phyloP scores from a whole-genome alignment of 2,888 invertebrate species.

The Stenotaenia linearis region DNA sequence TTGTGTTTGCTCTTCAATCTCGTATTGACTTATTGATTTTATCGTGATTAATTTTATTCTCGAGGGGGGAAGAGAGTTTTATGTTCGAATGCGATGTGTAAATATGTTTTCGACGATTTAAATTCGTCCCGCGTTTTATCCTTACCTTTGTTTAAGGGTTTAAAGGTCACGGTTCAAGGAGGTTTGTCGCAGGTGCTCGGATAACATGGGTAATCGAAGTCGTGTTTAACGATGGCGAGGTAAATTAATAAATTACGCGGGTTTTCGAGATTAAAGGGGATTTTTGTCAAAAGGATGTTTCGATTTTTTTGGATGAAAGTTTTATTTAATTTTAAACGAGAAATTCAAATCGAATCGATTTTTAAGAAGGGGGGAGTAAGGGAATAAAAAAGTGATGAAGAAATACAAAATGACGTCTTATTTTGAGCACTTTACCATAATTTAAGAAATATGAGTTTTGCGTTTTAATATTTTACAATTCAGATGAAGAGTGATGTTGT shows the following conservation, averaged over 20 bases:
- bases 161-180: not conserved
- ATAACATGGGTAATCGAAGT: not conserved
- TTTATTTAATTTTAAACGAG: too few relatives aligned
- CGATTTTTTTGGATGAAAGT: too few relatives aligned
- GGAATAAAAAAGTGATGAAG: too few relatives aligned
- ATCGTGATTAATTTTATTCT: not conserved
- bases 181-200: not conserved
- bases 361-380: too few relatives aligned
- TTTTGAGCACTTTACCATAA: too few relatives aligned
- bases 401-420: too few relatives aligned
- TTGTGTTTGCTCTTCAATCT: not conserved
- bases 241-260: not conserved
- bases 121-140: not conserved
- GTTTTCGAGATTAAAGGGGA: too few relatives aligned
- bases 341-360: too few relatives aligned
- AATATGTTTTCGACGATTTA: not conserved
- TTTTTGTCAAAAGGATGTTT: too few relatives aligned
- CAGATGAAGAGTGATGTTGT: not conserved
- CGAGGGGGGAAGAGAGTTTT: not conserved
- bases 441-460: not conserved
- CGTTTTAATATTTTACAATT: not conserved
- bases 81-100: not conserved
- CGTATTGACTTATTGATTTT: not conserved
- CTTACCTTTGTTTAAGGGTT: not conserved
- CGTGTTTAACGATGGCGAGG: not conserved